Conservation (phyloP, 2,113 vertebrate genomes). For the Oncorhynchus mykiss region DNA sequence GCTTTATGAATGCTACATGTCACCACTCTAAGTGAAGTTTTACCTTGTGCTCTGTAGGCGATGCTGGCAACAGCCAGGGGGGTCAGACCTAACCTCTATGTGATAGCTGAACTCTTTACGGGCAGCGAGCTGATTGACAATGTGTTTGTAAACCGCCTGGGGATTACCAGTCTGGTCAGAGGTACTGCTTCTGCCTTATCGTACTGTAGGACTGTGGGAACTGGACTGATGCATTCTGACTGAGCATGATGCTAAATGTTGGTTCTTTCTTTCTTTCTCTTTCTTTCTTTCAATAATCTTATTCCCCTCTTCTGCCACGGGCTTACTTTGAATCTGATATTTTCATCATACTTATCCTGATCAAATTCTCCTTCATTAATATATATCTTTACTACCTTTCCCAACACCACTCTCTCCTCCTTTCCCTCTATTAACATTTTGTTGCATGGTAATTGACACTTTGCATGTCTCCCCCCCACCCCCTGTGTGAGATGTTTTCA, state of each 20-base stretch:
- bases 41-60: conserved; percentile 54
- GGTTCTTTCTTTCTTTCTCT: neutral
- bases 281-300: neutral
- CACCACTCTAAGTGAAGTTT: too few relatives aligned
- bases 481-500: neutral
- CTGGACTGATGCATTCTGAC: too few relatives aligned
- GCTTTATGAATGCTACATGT: too few relatives aligned
- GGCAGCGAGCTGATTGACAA: conserved; percentile 85
- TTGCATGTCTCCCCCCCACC: neutral
- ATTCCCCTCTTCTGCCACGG: too few relatives aligned
- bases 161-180: conserved; percentile 86
- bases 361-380: neutral
- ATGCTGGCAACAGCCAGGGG: conserved; percentile 82
- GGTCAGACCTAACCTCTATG: conserved; percentile 85
- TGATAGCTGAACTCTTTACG: conserved; percentile 84
- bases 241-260: conserved; percentile 7
- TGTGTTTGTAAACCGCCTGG: conserved; percentile 84
- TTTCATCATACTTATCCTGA: too few relatives aligned
- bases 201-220: too few relatives aligned
- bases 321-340: too few relatives aligned
- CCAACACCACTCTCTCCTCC: neutral
- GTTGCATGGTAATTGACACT: neutral
- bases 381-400: neutral
- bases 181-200: conserved; percentile 53
- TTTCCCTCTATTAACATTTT: neutral